These are phyloP conservation scores for Drosophila sordidula DNA, from an alignment of 2,888 invertebrate genomes.

Conservation along the genomic window DNA sequence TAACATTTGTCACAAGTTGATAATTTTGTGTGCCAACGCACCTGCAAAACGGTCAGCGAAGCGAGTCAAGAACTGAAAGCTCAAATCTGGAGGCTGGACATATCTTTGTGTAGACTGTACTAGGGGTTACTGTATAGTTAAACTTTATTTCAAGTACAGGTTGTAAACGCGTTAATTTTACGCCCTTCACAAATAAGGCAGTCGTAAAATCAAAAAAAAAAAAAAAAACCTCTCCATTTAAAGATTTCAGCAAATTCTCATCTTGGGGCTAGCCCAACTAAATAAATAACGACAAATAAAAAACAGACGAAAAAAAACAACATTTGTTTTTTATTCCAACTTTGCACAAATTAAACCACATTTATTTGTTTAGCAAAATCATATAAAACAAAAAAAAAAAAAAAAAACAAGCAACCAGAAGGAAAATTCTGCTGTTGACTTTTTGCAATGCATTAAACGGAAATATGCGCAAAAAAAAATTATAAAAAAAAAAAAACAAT, in stretches of 20 bases:
- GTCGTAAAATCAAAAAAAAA: neutral
- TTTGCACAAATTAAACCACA: slow-evolving; percentile 38
- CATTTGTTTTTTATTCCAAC: slow-evolving; percentile 24
- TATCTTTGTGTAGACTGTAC: neutral
- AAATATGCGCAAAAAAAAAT: slow-evolving; percentile 48
- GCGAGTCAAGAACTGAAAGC: slow-evolving; percentile 7
- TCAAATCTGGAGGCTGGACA: slow-evolving; percentile 12
- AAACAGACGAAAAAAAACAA: slow-evolving; percentile 2
- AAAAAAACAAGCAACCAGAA: neutral
- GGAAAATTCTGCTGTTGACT: neutral
- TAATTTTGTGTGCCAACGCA: slow-evolving; percentile 64
- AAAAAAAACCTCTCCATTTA: neutral
- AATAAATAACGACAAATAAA: neutral
- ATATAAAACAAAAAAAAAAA: neutral
- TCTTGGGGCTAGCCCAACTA: neutral
- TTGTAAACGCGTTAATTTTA: neutral
- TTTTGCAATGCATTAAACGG: slow-evolving; percentile 48
- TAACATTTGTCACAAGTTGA: slow-evolving; percentile 50
- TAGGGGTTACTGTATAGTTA: neutral
- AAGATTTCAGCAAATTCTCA: neutral
- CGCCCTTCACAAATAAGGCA: neutral
- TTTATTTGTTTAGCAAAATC: slow-evolving; percentile 38
- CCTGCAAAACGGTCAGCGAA: slow-evolving; percentile 35
- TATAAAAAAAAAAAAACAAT: slow-evolving; percentile 1
- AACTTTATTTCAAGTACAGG: neutral